phyloP scores from a whole-genome alignment of 2,888 invertebrate species.

The Troides helena region DNA sequence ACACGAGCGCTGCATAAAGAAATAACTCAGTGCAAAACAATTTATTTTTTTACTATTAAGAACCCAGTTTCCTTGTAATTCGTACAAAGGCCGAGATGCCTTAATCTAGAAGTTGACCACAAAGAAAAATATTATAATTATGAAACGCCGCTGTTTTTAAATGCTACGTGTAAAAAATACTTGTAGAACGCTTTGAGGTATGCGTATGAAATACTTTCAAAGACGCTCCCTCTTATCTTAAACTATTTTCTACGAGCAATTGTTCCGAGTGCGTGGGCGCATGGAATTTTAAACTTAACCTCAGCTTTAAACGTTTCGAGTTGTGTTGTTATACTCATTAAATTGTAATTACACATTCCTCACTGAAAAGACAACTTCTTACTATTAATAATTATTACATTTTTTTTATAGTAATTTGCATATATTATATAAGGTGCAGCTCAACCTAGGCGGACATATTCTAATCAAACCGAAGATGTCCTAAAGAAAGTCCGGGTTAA shows the following conservation, averaged over 20 bases:
- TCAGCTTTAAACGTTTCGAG: slow-evolving; percentile 3
- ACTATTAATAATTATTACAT: too few relatives aligned
- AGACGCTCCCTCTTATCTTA: slow-evolving; percentile 8
- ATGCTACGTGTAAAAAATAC: slow-evolving; percentile 18
- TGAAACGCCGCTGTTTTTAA: slow-evolving; percentile 15
- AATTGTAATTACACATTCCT: neutral
- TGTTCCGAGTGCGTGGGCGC: slow-evolving; percentile 14
- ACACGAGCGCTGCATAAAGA: slow-evolving; percentile 10
- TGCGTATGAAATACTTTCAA: slow-evolving; percentile 21
- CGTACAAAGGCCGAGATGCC: slow-evolving; percentile 10
- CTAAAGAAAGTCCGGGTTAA: too few relatives aligned
- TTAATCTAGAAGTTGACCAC: slow-evolving; percentile 9
- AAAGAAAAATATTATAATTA: slow-evolving; percentile 27
- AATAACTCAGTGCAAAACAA: slow-evolving; percentile 6
- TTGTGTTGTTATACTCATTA: neutral
- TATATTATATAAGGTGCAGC: too few relatives aligned
- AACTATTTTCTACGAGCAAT: slow-evolving; percentile 4
- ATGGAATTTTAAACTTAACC: slow-evolving; percentile 11
- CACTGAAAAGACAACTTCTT: neutral
- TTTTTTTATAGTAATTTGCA: too few relatives aligned
- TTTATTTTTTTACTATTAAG: slow-evolving; percentile 20
- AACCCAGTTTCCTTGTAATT: slow-evolving; percentile 6
- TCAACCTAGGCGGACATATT: too few relatives aligned
- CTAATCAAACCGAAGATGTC: too few relatives aligned
- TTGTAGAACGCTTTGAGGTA: slow-evolving; percentile 16